Evolutionary conservation across 2,797 vertebrate genomes (phyloP), one percentile per base, ranked within the genome.

Genomic region (Sebastes nivosus): DNA sequence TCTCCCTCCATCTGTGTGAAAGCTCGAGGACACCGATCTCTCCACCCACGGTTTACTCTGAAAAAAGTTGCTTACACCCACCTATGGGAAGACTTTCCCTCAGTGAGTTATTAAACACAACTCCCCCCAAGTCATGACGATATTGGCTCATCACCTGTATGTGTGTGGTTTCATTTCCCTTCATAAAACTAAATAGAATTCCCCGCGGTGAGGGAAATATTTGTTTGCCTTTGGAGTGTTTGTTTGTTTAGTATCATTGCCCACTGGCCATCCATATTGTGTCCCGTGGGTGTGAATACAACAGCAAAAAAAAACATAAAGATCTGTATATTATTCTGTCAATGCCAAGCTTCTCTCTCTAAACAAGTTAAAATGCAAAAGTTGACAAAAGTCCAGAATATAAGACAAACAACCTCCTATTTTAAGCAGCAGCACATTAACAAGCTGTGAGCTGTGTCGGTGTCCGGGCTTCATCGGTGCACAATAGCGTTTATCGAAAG

Each of bases 21-120:
- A 25, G 70, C 82, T 86, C 67, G 66, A 72, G 77, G 79, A 87
- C 72, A 58, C 36, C 2, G 58, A 81, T 87, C 54, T 69, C 70
- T 85, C 82, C 86, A 68, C 85, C 86, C 88, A 90, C 83, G 57
- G 67, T 75, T 90, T 85, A 71, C 80, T 82, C 67, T 27, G 73
- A 85, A 67, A 75, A 87, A 87, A 91, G 80, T 83, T 91, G 59
- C 77, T 81, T 85, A 80, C 78, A 3, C 82, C 83, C 83, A 89
- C 87, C 78, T 57, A 72, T 29, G 59, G 59, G 83, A 86, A 82
- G 78, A 76, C 34, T 81, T 78, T 85, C 69, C 68, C 70, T 89
- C 68, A 74, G 67, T 77, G 68, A 79, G 83, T 88, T 91, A 93
- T 89, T 91, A 88, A 90, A 89, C 61, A 83, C 76, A 70, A 57